Conservation (phyloP, 2,888 invertebrate species). For the Scaptomyza caliginosa region DNA sequence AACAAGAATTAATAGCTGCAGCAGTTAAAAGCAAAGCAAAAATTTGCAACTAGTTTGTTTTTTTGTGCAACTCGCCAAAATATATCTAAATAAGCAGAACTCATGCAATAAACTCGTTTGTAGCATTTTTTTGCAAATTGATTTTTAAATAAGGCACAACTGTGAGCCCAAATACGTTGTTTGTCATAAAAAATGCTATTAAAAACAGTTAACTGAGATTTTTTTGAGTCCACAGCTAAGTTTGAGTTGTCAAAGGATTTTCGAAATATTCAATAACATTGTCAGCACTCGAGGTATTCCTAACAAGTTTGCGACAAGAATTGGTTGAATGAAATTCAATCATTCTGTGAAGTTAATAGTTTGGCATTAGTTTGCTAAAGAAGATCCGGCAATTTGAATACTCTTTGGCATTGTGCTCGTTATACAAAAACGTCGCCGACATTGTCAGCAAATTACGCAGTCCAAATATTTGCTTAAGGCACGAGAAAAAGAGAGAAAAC, state of each 20-base stretch:
- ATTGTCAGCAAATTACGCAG: conserved; percentile 71
- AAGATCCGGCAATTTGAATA: conserved; percentile 18
- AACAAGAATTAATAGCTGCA: background rate
- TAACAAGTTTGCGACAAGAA: background rate
- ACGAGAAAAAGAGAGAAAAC: conserved; percentile 39
- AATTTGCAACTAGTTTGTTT: too few species aligned
- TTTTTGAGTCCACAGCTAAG: background rate
- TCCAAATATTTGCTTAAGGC: conserved; percentile 65
- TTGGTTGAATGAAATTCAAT: conserved; percentile 18
- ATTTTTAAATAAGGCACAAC: conserved; percentile 1
- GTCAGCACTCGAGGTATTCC: background rate
- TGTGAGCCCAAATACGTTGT: background rate
- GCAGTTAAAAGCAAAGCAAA: too few species aligned
- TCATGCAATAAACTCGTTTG: conserved; percentile 10
- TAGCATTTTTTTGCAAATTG: conserved; percentile 6
- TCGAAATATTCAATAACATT: background rate
- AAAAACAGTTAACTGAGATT: background rate
- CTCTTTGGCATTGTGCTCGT: conserved; percentile 25
- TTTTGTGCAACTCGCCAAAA: too few species aligned
- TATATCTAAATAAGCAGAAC: conserved; percentile 38
- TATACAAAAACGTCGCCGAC: conserved; percentile 43
- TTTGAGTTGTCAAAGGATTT: background rate
- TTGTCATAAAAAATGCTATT: background rate
- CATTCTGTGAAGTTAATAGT: conserved; percentile 15
- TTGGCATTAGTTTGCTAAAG: conserved; percentile 20